Percentiles rank a stretch among this genome's conserved stretches.
phyloP scores from a whole-genome alignment of 2,113 vertebrate genomes.

The Petroica traversi region DNA sequence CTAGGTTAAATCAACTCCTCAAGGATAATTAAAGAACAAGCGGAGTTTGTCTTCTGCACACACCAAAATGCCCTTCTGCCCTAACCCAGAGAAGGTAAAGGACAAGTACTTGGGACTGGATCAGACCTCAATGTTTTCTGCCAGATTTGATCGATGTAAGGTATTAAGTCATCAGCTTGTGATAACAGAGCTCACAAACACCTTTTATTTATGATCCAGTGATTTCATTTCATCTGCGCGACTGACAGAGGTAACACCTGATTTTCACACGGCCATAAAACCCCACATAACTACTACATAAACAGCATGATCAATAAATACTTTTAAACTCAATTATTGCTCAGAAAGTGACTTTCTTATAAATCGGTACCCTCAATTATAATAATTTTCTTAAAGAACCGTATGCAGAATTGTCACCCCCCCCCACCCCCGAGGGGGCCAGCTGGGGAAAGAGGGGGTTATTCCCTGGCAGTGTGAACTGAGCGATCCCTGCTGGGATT shows the following conservation, averaged over 20 bases:
- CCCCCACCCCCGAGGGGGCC: too few species aligned
- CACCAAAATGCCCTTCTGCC: background rate
- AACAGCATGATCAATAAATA: background rate
- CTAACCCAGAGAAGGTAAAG: background rate
- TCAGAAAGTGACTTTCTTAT: background rate
- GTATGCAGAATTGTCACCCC: fast-evolving
- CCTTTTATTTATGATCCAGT: background rate
- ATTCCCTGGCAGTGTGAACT: fast-evolving
- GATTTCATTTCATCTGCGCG: background rate
- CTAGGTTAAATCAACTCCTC: background rate
- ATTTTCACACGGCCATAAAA: background rate
- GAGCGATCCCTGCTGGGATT: background rate
- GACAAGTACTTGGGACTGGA: background rate
- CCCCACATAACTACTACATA: fast-evolving
- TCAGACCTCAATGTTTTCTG: background rate
- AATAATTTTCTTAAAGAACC: background rate
- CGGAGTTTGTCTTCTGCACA: background rate
- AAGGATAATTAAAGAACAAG: background rate
- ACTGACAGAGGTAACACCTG: background rate
- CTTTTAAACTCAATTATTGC: fast-evolving
- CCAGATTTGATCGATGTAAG: background rate
- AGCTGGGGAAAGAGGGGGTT: background rate
- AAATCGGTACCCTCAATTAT: background rate
- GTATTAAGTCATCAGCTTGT: background rate
- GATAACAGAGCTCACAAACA: background rate